phyloP scores from a whole-genome alignment of 2,113 vertebrate species.

The Suncus etruscus region DNA sequence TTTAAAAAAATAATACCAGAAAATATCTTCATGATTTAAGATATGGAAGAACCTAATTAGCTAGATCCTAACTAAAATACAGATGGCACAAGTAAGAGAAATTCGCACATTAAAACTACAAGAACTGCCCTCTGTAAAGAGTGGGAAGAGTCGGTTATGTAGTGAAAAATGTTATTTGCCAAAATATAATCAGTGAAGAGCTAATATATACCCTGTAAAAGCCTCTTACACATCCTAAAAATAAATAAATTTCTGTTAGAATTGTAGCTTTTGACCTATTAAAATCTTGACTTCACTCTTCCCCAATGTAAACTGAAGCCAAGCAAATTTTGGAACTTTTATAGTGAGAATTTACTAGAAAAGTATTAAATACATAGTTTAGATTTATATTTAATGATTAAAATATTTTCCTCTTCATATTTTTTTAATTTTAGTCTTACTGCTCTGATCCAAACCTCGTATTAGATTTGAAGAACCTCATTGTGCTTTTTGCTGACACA shows the following conservation, averaged over 20 bases:
- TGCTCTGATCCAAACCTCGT: slow-evolving; percentile 96
- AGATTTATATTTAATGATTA: background rate
- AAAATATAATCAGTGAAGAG: background rate
- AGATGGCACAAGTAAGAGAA: background rate
- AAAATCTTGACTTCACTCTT: background rate
- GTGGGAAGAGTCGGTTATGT: background rate
- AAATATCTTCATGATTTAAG: too few species aligned
- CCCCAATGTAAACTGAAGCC: background rate
- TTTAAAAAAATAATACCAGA: too few species aligned
- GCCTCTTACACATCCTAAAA: background rate
- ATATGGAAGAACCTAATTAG: too few species aligned
- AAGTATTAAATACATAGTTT: slow-evolving; percentile 7
- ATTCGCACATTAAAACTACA: background rate
- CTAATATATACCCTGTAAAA: background rate
- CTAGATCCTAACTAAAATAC: background rate
- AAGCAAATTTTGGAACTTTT: background rate
- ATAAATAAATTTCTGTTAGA: slow-evolving; percentile 26
- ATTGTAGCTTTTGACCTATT: background rate
- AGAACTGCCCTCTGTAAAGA: background rate
- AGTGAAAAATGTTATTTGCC: background rate
- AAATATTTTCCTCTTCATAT: background rate
- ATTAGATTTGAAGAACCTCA: slow-evolving; percentile 98
- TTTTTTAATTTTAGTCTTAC: slow-evolving; percentile 91
- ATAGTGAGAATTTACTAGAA: background rate
- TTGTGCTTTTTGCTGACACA: slow-evolving; percentile 97